Conservation (phyloP, 1,140 invertebrate species). For the Doryteuthis pealeii region DNA sequence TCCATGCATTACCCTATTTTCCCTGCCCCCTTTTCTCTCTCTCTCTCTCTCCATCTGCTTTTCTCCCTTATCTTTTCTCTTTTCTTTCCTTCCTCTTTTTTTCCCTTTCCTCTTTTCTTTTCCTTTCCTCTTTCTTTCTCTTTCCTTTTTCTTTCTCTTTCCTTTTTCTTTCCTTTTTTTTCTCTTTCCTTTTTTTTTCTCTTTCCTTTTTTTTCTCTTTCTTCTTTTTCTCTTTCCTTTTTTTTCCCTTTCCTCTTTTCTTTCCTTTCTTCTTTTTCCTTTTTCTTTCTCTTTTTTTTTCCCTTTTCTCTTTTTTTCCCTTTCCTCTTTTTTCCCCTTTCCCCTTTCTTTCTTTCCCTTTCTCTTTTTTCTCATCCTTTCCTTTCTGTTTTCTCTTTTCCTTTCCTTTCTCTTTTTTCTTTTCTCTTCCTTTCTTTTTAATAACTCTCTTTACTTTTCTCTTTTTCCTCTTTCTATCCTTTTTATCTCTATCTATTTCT, state of each 20-base stretch:
- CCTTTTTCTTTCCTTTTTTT: background rate
- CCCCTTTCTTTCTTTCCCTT: background rate
- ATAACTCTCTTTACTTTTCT: background rate
- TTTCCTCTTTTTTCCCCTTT: background rate
- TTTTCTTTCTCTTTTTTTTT: background rate
- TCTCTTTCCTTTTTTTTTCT: background rate
- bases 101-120: background rate
- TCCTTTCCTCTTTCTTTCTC: background rate
- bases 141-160: background rate
- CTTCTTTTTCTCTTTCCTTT: constrained; percentile 11
- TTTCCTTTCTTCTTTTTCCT: background rate
- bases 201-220: background rate
- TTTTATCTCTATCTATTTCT: too few species aligned
- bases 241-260: constrained; percentile 6
- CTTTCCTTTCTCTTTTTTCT: background rate
- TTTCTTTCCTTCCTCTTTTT: background rate
- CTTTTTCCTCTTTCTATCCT: background rate
- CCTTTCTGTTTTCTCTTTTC: background rate
- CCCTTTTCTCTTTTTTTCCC: background rate
- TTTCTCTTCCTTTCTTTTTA: background rate
- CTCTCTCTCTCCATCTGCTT: background rate
- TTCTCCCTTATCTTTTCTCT: background rate
- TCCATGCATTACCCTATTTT: too few species aligned
- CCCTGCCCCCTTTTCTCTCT: too few species aligned
- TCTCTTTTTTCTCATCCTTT: background rate